These are phyloP conservation scores for Trinectes maculatus DNA, from an alignment of 2,113 vertebrate genomes.

Conservation along the genomic window DNA sequence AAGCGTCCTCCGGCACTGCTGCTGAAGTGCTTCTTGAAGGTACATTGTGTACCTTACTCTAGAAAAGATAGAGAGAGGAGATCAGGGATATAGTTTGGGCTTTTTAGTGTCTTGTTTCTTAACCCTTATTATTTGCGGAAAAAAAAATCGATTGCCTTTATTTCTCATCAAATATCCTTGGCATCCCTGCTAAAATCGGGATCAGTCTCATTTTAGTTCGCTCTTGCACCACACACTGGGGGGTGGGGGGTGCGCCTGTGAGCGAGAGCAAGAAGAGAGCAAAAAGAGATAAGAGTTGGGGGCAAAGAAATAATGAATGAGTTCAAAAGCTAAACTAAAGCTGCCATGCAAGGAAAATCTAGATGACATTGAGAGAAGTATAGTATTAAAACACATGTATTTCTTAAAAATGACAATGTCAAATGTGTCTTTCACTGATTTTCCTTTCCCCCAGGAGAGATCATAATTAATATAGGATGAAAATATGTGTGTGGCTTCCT, in stretches of 20 bases:
- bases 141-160: neutral
- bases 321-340: slow-evolving; percentile 33
- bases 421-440: neutral
- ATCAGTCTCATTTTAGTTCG: slow-evolving; percentile 33
- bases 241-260: slow-evolving; percentile 26
- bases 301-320: slow-evolving; percentile 33
- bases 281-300: slow-evolving; percentile 8
- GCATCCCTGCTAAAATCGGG: slow-evolving; percentile 5
- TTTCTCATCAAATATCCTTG: slow-evolving; percentile 9
- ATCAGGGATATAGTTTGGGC: slow-evolving; percentile 1
- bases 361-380: slow-evolving; percentile 8
- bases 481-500: neutral
- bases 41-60: slow-evolving; percentile 58
- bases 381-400: neutral
- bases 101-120: slow-evolving; percentile 24
- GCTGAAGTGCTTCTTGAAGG: slow-evolving; percentile 48
- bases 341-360: slow-evolving; percentile 16
- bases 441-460: neutral
- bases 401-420: slow-evolving; percentile 19
- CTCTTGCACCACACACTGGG: slow-evolving; percentile 13
- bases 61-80: slow-evolving; percentile 24
- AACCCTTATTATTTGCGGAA: slow-evolving; percentile 18
- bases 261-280: slow-evolving; percentile 31
- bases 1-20: slow-evolving; percentile 42
- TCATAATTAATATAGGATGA: neutral